Conservation (phyloP, 2,888 invertebrate species). For the Leptinotarsa rubiginosa region DNA sequence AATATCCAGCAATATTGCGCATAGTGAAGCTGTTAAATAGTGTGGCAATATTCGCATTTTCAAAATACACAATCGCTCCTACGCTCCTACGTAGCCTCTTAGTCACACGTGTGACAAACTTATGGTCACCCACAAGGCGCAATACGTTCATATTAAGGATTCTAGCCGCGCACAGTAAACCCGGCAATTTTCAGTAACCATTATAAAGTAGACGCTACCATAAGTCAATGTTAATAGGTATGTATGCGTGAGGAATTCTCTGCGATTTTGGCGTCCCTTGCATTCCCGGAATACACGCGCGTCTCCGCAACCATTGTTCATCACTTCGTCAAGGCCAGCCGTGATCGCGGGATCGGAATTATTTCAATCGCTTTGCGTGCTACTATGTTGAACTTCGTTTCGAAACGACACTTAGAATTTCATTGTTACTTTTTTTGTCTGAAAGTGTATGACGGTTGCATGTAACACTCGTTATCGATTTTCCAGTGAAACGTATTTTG, state of each 20-base stretch:
- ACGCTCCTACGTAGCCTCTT: not conserved
- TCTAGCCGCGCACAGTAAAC: slow-evolving; percentile 39
- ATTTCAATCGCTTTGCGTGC: slow-evolving; percentile 39
- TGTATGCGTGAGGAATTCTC: slow-evolving; percentile 39
- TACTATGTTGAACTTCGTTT: slow-evolving; percentile 20
- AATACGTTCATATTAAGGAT: slow-evolving; percentile 22
- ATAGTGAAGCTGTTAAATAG: no score
- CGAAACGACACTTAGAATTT: slow-evolving; percentile 29
- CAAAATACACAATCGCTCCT: not conserved
- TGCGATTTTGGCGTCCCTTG: slow-evolving; percentile 56
- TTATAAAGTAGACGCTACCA: slow-evolving; percentile 45
- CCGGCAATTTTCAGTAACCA: slow-evolving; percentile 42
- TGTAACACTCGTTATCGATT: slow-evolving; percentile 7
- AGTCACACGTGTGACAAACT: not conserved
- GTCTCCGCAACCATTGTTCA: slow-evolving; percentile 45
- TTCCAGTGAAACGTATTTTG: not conserved
- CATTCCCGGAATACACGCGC: slow-evolving; percentile 54
- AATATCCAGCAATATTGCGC: no score
- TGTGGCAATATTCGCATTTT: no score
- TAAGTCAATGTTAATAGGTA: slow-evolving; percentile 47
- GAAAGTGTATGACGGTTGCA: not conserved
- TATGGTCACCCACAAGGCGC: not conserved
- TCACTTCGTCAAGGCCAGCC: slow-evolving; percentile 33
- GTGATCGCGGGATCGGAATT: slow-evolving; percentile 36
- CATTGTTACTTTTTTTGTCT: slow-evolving; percentile 31